These are phyloP conservation scores for Staurois parvus DNA, from an alignment of 2,797 vertebrate genomes.

Conservation along the genomic window DNA sequence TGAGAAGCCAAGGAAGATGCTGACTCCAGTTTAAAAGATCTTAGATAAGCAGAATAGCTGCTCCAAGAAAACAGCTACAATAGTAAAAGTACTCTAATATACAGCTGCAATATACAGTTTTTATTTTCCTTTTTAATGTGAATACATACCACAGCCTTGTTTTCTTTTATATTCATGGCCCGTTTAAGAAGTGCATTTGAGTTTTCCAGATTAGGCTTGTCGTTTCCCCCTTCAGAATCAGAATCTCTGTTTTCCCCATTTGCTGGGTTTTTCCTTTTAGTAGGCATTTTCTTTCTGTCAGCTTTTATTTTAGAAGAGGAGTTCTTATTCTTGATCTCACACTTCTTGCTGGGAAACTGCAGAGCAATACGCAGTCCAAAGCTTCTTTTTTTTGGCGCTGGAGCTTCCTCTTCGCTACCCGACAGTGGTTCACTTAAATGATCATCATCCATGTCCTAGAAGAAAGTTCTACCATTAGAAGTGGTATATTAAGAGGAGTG, in stretches of 20 bases:
- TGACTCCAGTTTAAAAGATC: too few species aligned
- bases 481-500: not conserved
- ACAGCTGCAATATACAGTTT: too few species aligned
- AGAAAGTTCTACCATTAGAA: not conserved
- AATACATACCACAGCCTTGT: slow-evolving; percentile 91
- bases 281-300: slow-evolving; percentile 63
- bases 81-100: too few species aligned
- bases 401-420: slow-evolving; percentile 74
- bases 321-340: slow-evolving; percentile 62
- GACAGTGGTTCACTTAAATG: slow-evolving; percentile 74
- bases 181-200: slow-evolving; percentile 84
- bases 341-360: slow-evolving; percentile 89
- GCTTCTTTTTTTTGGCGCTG: slow-evolving; percentile 76
- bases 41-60: too few species aligned
- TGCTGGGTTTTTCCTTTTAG: slow-evolving; percentile 59
- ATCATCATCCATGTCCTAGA: slow-evolving; percentile 67
- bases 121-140: too few species aligned
- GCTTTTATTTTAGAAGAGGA: slow-evolving; percentile 62
- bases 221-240: slow-evolving; percentile 72
- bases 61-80: too few species aligned
- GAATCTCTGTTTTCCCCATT: slow-evolving; percentile 61
- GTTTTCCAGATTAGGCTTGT: slow-evolving; percentile 72
- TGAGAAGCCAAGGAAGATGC: too few species aligned
- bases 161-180: slow-evolving; percentile 93
- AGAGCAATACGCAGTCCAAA: slow-evolving; percentile 88